phyloP scores from a whole-genome alignment of 64 coral and sea anemone genomes.

The Astreopora myriophthalma region DNA sequence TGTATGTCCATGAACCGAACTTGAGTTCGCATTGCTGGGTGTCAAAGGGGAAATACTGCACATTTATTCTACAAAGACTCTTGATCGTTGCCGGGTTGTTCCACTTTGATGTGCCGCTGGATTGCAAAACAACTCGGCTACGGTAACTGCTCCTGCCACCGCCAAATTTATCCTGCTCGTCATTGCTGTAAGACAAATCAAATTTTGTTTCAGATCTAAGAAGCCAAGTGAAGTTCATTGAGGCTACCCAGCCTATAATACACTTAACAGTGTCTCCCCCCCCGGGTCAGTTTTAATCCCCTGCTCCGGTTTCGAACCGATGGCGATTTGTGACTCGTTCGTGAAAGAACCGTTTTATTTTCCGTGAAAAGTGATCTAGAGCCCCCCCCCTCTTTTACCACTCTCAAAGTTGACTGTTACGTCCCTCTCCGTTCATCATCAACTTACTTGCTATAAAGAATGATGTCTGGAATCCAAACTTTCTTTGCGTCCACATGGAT shows the following conservation, averaged over 20 bases:
- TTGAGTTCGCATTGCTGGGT: constrained; percentile 68
- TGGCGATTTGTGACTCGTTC: too few species aligned
- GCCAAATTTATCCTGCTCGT: constrained; percentile 48
- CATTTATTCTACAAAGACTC: constrained; percentile 70
- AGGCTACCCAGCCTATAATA: too few species aligned
- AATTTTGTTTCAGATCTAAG: neutral
- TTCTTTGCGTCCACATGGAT: neutral
- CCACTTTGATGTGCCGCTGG: constrained; percentile 70
- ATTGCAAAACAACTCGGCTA: constrained; percentile 28
- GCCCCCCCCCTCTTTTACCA: too few species aligned
- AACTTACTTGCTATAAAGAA: constrained; percentile 73
- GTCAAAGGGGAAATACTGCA: constrained; percentile 79
- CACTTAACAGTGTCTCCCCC: too few species aligned
- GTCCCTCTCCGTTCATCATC: too few species aligned
- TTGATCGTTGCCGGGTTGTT: constrained; percentile 67
- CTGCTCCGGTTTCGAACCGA: too few species aligned
- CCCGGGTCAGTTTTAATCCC: too few species aligned
- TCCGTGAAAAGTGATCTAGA: too few species aligned
- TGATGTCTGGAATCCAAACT: constrained; percentile 75
- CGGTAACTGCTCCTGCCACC: constrained; percentile 66
- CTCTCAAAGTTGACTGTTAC: too few species aligned
- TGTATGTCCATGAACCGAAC: constrained; percentile 77
- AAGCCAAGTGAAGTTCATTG: too few species aligned
- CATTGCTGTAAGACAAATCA: constrained; percentile 22
- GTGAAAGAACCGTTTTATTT: too few species aligned